Percentiles rank a stretch among this genome's conserved stretches.
These are phyloP conservation scores for Hydrozoanthus tunicans DNA, from an alignment of 64 coral and sea anemone genomes.

Conservation along the genomic window DNA sequence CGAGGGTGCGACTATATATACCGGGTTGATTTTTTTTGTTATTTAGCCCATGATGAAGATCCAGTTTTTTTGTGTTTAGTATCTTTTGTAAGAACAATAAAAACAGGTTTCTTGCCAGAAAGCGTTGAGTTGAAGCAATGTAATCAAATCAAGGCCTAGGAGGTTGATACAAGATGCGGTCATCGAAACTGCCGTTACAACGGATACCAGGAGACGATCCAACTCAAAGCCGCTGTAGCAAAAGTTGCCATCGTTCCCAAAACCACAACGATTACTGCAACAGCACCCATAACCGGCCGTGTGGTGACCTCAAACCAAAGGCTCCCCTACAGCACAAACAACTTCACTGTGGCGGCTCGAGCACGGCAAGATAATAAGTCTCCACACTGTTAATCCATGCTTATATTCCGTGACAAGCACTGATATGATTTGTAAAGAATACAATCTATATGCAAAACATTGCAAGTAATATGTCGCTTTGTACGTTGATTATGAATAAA, in stretches of 20 bases:
- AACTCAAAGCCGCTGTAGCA: constrained; percentile 83
- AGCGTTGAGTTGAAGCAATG: background rate
- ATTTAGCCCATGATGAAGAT: too few relatives aligned
- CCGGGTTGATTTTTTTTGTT: too few relatives aligned
- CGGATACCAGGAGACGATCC: constrained; percentile 95
- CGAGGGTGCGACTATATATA: too few relatives aligned
- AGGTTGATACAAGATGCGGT: background rate
- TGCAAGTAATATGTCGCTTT: background rate
- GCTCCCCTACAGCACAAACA: background rate
- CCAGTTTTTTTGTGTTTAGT: too few relatives aligned
- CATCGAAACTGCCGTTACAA: background rate
- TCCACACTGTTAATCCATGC: background rate
- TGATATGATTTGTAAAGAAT: background rate
- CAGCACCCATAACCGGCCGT: constrained; percentile 45
- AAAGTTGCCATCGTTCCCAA: constrained; percentile 69
- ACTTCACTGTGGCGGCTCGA: background rate
- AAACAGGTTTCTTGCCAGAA: too few relatives aligned
- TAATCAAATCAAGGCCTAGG: background rate
- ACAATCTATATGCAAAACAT: background rate
- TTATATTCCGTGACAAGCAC: background rate
- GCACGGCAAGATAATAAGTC: background rate
- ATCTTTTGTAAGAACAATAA: too few relatives aligned
- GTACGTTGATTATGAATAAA: background rate
- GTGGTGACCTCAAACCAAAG: background rate
- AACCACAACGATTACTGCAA: constrained; percentile 66